Base-by-base conservation (phyloP, 2,888 invertebrate species). In the Tolmerus cingulatus region DNA sequence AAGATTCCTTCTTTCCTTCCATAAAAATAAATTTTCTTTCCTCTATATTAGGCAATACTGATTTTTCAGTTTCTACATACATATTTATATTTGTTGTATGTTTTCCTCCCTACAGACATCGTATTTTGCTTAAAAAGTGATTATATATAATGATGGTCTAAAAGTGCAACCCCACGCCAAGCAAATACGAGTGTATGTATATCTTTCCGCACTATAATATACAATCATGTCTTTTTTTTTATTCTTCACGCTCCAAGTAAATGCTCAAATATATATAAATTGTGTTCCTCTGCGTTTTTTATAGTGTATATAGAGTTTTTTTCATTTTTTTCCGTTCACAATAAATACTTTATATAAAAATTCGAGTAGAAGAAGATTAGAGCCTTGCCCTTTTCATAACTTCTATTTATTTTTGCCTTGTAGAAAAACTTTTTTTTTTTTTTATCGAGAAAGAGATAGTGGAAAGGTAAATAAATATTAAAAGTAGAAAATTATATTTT, bases 351-450 rank as follows among this genome's bases (percentile, higher is more conserved):
- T 74, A 85, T 85, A 85, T 85, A 85, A 85, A 85, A 85, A 85
- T 85, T 85, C 66, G 43, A 85, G 85, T 85, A 85, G 85, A 85
- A 85, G 85, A 85, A 85, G 74, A 85, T 74, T 43, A 85, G 85
- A 85, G 66, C 66, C 66, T 66, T 66, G 66, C 66, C 27, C 74
- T 43, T 84, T 84, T 84, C 37, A 9, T 66, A 40, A 19, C 30
- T 57, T 74, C 34, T 74, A 43, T 74, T 40, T 43, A 37, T 37
- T 76, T 27, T 76, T 76, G 43, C 27, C 27, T 27, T 85, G 57
- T 85, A 85, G 74, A 85, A 85, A 74, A 66, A 57, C 9, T 55
- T 23, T 43, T 40, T n/a, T 55, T 19, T 66, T 57, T n/a, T 74
- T 34, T 85, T 46, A 79, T 79, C 79, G 79, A 74, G 74, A 85